A percentile compares a stretch with the other conserved stretches of the same genome.
These are phyloP conservation scores for Indicator maculatus DNA, from an alignment of 2,113 vertebrate species.

Conservation along the genomic window DNA sequence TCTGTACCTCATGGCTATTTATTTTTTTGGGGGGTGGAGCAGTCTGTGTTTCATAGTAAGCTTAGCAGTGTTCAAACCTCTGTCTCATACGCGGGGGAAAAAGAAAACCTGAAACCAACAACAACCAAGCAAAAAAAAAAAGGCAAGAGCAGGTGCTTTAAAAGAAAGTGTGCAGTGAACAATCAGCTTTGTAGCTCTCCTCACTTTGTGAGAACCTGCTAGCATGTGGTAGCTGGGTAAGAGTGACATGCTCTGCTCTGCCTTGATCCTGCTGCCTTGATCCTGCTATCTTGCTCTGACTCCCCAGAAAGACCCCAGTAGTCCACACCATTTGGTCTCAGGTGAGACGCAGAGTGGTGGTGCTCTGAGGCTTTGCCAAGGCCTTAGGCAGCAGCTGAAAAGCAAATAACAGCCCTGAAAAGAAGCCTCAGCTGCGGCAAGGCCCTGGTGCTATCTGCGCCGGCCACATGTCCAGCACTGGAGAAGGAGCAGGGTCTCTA, in stretches of 20 bases:
- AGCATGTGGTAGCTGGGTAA: accelerated
- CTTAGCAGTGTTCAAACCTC: not conserved
- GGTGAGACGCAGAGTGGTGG: accelerated
- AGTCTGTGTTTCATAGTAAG: not conserved
- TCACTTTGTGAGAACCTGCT: not conserved
- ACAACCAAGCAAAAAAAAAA: too few relatives aligned
- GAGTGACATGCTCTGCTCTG: accelerated
- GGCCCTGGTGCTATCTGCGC: not conserved
- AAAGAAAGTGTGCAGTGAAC: not conserved
- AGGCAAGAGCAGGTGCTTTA: not conserved
- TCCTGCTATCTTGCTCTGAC: too few relatives aligned
- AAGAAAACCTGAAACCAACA: too few relatives aligned
- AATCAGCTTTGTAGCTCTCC: not conserved
- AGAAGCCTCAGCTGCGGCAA: accelerated
- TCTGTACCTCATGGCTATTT: not conserved
- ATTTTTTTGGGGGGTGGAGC: not conserved
- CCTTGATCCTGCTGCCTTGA: too few relatives aligned
- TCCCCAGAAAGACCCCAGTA: accelerated
- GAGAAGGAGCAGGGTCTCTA: accelerated
- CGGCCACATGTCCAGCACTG: accelerated
- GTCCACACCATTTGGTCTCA: accelerated
- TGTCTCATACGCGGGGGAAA: not conserved
- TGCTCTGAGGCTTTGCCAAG: accelerated
- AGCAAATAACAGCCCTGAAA: not conserved
- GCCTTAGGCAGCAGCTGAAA: not conserved